Base-by-base conservation (phyloP, 2,797 vertebrate species). In the Sebastes goodei region DNA sequence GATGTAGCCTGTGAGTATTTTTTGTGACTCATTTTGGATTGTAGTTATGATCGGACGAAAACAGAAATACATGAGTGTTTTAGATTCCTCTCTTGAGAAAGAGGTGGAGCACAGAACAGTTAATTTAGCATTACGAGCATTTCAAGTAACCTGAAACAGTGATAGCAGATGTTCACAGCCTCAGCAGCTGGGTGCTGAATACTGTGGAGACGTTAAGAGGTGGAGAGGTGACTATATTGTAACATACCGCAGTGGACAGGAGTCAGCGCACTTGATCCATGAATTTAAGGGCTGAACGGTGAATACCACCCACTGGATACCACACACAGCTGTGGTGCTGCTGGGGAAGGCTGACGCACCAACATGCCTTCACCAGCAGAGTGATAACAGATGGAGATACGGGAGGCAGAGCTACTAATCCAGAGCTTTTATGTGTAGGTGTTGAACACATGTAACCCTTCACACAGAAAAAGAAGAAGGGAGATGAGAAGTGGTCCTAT, bases 301-400 rank as follows among this genome's bases (percentile, higher is more conserved):
- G 84, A 85, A 94, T 94, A 91, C 94, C 95, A 95, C 95, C 94
- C 95, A 95, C 88, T 76, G 83, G 87, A 93, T 93, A 72, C 94
- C 94, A 94, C 94, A 93, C 94, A 94, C 92, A 91, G 88, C 89
- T 92, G 88, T 85, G 69, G 84, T 78, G 86, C 74, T 80, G 74
- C 62, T 64, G 72, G 49, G 75, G 79, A 80, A 46, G 63, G 66
- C 61, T 32, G 69, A 68, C 35, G 17, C 77, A 83, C 62, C 69
- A 30, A 78, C 87, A 82, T 76, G 75, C 81, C 88, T 86, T 23
- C 84, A 82, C 71, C 76, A 57, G 82, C 72, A 74, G 89, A 92
- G 88, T 70, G 86, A 92, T 92, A 92, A 92, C 92, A 94, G 86
- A 93, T 90, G 91, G 76, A 80, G 81, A 90, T 81, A 71, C 76